Base-by-base conservation (phyloP, 2,888 invertebrate genomes). In the Biston betularia region DNA sequence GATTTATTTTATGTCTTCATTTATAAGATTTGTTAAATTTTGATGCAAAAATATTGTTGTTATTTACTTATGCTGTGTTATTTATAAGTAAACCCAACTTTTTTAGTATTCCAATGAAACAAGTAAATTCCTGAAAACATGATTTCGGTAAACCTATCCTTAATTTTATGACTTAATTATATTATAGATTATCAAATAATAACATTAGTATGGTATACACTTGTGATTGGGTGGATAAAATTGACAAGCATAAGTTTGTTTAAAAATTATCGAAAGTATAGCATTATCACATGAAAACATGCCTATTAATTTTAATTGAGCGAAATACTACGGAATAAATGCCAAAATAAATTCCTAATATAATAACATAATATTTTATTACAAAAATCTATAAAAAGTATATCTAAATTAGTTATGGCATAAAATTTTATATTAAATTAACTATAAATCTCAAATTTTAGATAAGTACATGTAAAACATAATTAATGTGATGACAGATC, bases 401-500 rank as follows among this genome's bases (percentile, higher is more conserved):
- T 78, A 79, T 85, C 89, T 90, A 92, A 90, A 91, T 92, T 91
- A 92, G 89, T 90, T 92, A 92, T 92, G 92, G 92, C 92, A 91
- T 92, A 89, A 89, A 89, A 89, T 87, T 81, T 44, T 70, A 65
- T 71, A 86, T 88, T 82, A 82, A 85, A 81, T 87, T 85, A 85
- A 85, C 80, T 79, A 82, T 81, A 85, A 89, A 90, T 88, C 85
- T 88, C 85, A 81, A 84, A 91, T 89, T 90, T 90, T 90, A 89
- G 84, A 52, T 83, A 81, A 87, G 89, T 87, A 87, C 84, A 78
- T 75, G 73, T 83, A 72, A 74, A 68, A 79, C 72, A 73, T 63
- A 72, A 73, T 68, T 59, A 68, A 64, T 66, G 62, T 68, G 59
- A 73, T 65, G 65, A 70, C 70, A 72, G 69, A 75, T 75, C 72